A percentile compares a stretch with the other conserved stretches of the same genome.
Conservation (phyloP, 2,113 vertebrate species). For the Albula goreensis region DNA sequence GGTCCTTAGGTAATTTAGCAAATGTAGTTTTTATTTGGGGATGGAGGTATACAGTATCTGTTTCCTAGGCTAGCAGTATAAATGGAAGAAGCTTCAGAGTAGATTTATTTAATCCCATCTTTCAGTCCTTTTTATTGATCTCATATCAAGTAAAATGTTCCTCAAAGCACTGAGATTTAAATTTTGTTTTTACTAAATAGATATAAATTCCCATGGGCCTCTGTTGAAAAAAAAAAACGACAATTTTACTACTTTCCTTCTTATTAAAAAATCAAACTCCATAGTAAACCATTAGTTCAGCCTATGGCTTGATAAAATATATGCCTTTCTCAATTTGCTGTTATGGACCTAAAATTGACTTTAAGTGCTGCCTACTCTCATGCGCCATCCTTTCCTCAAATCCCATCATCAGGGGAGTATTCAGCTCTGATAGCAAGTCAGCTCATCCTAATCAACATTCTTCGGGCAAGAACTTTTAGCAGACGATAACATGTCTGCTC, state of each 20-base stretch:
- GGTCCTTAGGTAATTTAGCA: neutral
- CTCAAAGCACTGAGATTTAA: neutral
- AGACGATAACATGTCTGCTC: neutral
- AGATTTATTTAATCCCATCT: neutral
- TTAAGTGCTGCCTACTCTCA: neutral
- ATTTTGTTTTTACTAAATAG: neutral
- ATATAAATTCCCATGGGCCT: neutral
- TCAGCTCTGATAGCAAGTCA: neutral
- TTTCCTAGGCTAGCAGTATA: neutral
- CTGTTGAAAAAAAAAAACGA: neutral
- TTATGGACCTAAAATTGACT: neutral
- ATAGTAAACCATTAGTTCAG: neutral
- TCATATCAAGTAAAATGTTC: neutral
- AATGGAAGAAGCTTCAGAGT: neutral
- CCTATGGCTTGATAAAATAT: neutral
- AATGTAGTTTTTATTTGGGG: neutral
- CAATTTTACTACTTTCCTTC: neutral
- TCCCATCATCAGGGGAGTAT: neutral
- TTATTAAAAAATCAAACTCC: neutral
- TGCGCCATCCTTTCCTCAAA: neutral
- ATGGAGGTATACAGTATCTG: neutral
- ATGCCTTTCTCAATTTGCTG: conserved; percentile 7
- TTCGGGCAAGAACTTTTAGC: neutral
- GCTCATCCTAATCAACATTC: neutral
- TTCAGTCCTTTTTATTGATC: neutral